Percentiles rank a stretch among this genome's conserved stretches.
These are phyloP conservation scores for Pinctada fucata DNA, from an alignment of 2,888 invertebrate species.

Conservation along the genomic window DNA sequence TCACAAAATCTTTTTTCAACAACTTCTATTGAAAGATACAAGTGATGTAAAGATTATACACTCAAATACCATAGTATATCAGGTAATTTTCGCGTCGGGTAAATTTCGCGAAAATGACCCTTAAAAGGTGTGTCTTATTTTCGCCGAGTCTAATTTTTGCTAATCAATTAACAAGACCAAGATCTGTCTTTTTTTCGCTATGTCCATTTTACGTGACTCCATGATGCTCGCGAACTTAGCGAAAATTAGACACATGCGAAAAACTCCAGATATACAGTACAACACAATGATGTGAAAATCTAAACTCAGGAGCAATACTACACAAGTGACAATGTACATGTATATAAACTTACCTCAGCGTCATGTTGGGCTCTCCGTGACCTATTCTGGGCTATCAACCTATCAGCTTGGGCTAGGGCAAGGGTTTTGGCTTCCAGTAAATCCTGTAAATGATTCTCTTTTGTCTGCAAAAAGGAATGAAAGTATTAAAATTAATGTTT, in stretches of 20 bases:
- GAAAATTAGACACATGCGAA: not conserved
- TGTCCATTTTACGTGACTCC: too few species aligned
- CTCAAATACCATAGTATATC: too few species aligned
- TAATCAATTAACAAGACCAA: too few species aligned
- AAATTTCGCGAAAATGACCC: too few species aligned
- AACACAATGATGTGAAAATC: not conserved
- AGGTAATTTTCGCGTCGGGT: too few species aligned
- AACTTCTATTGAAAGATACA: too few species aligned
- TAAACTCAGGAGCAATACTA: not conserved
- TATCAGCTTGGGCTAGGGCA: constrained; percentile 75
- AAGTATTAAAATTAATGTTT: not conserved
- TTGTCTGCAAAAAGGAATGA: constrained; percentile 59
- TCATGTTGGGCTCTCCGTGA: constrained; percentile 70
- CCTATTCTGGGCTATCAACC: constrained; percentile 72
- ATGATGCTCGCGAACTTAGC: too few species aligned
- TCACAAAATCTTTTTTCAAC: too few species aligned
- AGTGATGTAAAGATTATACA: too few species aligned
- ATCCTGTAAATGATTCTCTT: constrained; percentile 75
- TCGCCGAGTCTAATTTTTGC: too few species aligned
- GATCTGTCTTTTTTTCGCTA: too few species aligned
- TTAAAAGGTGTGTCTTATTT: too few species aligned
- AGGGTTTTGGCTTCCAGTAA: constrained; percentile 75
- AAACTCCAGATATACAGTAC: not conserved
- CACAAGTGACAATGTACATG: not conserved
- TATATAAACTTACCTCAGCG: constrained; percentile 65